These are phyloP conservation scores for Teleogryllus occipitalis DNA, from an alignment of 1,140 invertebrate genomes.

Conservation along the genomic window DNA sequence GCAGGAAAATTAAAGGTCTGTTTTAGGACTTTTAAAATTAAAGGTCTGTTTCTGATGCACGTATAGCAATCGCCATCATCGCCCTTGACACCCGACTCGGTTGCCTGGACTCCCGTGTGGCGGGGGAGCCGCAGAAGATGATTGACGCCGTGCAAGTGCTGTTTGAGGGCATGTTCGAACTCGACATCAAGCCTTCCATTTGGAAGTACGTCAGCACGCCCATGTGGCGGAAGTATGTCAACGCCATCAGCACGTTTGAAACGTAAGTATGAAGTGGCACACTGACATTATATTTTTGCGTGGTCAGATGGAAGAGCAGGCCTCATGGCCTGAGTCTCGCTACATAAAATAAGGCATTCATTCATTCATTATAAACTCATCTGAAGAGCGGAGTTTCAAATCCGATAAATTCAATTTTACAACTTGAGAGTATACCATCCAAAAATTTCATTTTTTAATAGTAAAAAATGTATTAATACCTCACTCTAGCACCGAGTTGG, in stretches of 20 bases:
- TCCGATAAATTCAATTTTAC: not conserved
- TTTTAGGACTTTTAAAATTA: not conserved
- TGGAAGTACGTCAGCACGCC: conserved; percentile 20
- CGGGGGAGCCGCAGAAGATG: conserved; percentile 32
- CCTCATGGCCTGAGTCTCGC: no score
- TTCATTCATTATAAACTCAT: no score
- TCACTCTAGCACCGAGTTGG: no score
- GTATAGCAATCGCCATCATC: conserved; percentile 31
- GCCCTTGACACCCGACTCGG: conserved; percentile 36
- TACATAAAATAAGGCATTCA: no score
- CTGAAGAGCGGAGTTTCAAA: not conserved
- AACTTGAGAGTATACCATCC: not conserved
- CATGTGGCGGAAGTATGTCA: conserved; percentile 11
- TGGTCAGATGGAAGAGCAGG: no score
- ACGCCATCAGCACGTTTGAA: not conserved
- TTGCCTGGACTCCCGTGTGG: conserved; percentile 29
- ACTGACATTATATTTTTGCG: not conserved
- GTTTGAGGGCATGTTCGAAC: not conserved
- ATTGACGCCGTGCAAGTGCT: conserved; percentile 26
- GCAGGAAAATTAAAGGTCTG: no score
- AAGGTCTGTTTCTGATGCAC: not conserved
- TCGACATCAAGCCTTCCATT: conserved; percentile 10
- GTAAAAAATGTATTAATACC: not conserved
- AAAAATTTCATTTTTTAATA: not conserved
- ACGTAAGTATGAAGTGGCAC: conserved; percentile 7